These are phyloP conservation scores for Sphyrna mokarran DNA, from an alignment of 2,113 vertebrate genomes.

Conservation along the genomic window DNA sequence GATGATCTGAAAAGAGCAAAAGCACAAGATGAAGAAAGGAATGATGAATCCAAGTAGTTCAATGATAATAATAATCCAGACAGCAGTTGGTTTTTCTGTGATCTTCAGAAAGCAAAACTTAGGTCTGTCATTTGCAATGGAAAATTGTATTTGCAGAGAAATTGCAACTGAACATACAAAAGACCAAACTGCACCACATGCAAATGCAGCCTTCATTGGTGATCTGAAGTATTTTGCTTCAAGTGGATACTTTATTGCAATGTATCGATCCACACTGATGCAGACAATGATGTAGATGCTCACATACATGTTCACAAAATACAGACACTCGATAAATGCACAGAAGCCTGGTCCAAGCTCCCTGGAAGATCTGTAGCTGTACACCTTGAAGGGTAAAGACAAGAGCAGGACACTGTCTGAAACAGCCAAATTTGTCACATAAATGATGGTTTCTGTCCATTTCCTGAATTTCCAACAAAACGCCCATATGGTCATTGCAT, in stretches of 20 bases:
- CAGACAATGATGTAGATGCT: not conserved
- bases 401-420: not conserved
- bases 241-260: slow-evolving; percentile 6
- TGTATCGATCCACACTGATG: not conserved
- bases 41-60: not conserved
- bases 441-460: slow-evolving; percentile 14
- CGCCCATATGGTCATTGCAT: not conserved
- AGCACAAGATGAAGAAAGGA: not conserved
- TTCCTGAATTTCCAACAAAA: slow-evolving; percentile 26
- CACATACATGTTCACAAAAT: slow-evolving; percentile 23
- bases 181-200: not conserved
- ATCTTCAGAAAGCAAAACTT: not conserved
- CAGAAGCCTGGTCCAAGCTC: not conserved
- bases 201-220: not conserved
- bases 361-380: not conserved
- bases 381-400: slow-evolving; percentile 20
- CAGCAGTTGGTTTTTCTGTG: rapidly evolving
- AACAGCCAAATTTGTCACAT: not conserved
- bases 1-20: slow-evolving; percentile 15
- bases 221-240: not conserved
- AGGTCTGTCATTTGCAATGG: rapidly evolving
- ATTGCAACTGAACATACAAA: not conserved
- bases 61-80: not conserved
- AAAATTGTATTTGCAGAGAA: no score
- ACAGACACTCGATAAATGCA: not conserved